Evolutionary conservation across 2,113 vertebrate species (phyloP), one percentile per base, ranked within the genome.

Genomic region (Saimiri boliviensis): DNA sequence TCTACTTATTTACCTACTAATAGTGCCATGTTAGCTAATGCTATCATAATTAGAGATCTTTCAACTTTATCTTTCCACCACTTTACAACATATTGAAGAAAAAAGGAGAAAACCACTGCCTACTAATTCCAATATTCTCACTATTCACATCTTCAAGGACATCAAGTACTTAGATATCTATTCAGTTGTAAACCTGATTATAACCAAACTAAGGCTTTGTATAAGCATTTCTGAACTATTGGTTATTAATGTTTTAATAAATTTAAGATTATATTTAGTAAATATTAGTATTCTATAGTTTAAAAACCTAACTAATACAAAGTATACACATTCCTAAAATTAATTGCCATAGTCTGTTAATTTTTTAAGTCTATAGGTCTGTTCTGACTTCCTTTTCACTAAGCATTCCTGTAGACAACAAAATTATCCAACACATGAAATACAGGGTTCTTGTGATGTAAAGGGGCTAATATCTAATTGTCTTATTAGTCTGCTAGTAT

Each of bases 261-360:
- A 84, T 58, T 40, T 66, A 94, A 49, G 16, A 30, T 2, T 56
- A 54, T 56, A 49, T 63, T 80, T 94, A 84, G n/a, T 89, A 93
- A 74, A 60, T 79, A 63, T 42, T 83, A 88, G 68, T n/a, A 95
- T 83, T 73, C 40, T 83, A 8, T 66, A 86, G 45, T 86, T 96
- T n/a, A n/a, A 85, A 92, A 91, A 68, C 10, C 8, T 19, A 66
- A 37, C 17, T 52, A 45, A 30, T 73, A 58, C 19, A 91, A 96
- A 89, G 37, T 25, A 63, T 11, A 77, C 0, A 60, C 11, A 47
- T 74, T 80, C n/a, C 11, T 87, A 94, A n/a, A 95, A 87, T 70
- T 30, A 91, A 90, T 3, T 73, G 9, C 30, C 49, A 86, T 20
- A 23, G 30, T 76, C 42, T 90, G 84, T 20, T 76, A 63, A 76